Base-by-base conservation (phyloP, 1,140 invertebrate genomes). In the Drosophila pruinosa region DNA sequence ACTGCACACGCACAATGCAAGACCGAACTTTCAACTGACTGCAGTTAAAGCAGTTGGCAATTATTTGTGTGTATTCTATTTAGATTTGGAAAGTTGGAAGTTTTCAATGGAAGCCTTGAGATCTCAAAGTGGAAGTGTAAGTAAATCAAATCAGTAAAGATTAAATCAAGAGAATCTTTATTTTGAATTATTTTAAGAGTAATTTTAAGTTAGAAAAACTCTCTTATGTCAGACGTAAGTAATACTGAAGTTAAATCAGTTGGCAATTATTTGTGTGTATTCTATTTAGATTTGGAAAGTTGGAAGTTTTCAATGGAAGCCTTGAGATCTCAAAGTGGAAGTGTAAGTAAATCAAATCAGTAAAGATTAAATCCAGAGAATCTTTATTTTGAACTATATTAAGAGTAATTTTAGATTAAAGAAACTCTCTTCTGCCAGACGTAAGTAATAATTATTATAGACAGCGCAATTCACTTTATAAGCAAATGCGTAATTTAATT, bases 11-110 rank as follows among this genome's bases (percentile, higher is more conserved):
- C 15, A 12, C 28, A 52, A 50, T 31, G 15, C 14, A 19, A 17
- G 3, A 3, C 41, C 19, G 22, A 59, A 59, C 26, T 48, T 58
- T 48, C 14, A 19, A 45, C 8, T 43, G 28, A 22, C 26, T 10
- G 36, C 41, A 50, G 34, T 53, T 52, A 57, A 65, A 34, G 59
- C 41, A 41, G 24, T 43, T 57, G 47, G 52, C 59, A 65, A 57
- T 71, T 57, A 65, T 57, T 50, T 70, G 48, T 52, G 52, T 48
- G 43, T 19, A 39, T 65, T 71, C 43, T 43, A 50, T 65, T 64
- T 36, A 43, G 26, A 8, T 48, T 14, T 52, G 14, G 48, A 28
- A 41, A 41, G 41, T 15, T 70, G 50, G 39, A 70, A n/a, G n/a
- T n/a, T 28, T 70, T 70, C 39, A 65, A 15, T 50, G 26, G 7